Evolutionary conservation across 2,113 vertebrate species (phyloP).

Genomic region (Onychostoma macrolepis): DNA sequence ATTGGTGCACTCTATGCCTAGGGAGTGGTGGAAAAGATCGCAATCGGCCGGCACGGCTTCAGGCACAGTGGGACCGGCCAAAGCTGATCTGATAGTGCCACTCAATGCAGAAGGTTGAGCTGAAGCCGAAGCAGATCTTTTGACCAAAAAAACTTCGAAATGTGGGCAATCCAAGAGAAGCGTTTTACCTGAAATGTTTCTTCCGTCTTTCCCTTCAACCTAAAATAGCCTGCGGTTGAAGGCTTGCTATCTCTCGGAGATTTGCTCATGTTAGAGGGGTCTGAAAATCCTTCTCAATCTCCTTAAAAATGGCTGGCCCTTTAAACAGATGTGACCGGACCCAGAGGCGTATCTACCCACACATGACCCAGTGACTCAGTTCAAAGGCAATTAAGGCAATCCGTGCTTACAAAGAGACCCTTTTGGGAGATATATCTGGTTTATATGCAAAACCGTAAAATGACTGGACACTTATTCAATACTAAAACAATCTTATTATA

Average conservation of each 20-base stretch:
- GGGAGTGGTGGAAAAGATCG: conserved; percentile 59
- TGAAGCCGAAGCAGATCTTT: conserved; percentile 55
- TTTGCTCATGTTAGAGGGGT: conserved; percentile 44
- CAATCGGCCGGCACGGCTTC: conserved; percentile 54
- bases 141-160: conserved; percentile 50
- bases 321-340: conserved; percentile 44
- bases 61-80: conserved; percentile 40
- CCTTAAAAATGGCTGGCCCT: conserved; percentile 57
- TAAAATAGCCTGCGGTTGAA: conserved; percentile 47
- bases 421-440: conserved; percentile 44
- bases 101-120: conserved; percentile 54
- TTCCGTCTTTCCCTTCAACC: conserved; percentile 36
- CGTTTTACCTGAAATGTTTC: conserved; percentile 45
- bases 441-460: not conserved
- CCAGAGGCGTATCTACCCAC: conserved; percentile 34
- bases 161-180: conserved; percentile 49
- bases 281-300: conserved; percentile 60
- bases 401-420: conserved; percentile 39
- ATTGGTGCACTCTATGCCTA: conserved; percentile 63
- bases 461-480: not conserved
- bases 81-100: conserved; percentile 62
- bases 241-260: conserved; percentile 48
- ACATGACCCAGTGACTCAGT: conserved; percentile 49
- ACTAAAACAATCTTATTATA: not conserved
- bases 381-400: conserved; percentile 56